Conservation (phyloP, 2,797 vertebrate genomes). For the Cryptoblepharus egeriae region DNA sequence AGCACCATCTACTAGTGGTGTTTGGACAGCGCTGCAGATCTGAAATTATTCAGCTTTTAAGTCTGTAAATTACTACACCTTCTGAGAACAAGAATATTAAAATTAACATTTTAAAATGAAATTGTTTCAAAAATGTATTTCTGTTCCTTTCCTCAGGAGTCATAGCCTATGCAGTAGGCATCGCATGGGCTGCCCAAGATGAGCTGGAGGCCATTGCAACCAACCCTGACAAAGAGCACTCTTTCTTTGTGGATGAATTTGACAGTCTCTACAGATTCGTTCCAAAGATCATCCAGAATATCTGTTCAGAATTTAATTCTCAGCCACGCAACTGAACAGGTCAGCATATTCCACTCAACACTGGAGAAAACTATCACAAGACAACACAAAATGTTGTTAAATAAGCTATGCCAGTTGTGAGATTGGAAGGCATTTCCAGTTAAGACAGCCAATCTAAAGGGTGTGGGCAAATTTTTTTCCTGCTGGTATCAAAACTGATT, state of each 20-base stretch:
- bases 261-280: slow-evolving; percentile 92
- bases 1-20: not conserved
- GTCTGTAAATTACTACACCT: no score
- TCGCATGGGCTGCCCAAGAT: slow-evolving; percentile 96
- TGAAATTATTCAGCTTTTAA: not conserved
- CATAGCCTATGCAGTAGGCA: slow-evolving; percentile 93
- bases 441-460: not conserved
- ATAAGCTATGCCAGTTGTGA: slow-evolving; percentile 5
- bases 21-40: not conserved
- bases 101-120: slow-evolving; percentile 7
- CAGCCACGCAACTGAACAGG: slow-evolving; percentile 91
- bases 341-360: not conserved
- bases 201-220: slow-evolving; percentile 96
- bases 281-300: slow-evolving; percentile 92
- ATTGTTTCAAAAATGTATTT: slow-evolving; percentile 12
- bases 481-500: slow-evolving; percentile 50
- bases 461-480: not conserved
- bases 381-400: not conserved
- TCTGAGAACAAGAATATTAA: no score
- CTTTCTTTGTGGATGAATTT: slow-evolving; percentile 98
- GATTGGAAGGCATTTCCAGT: slow-evolving; percentile 15
- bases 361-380: slow-evolving; percentile 4
- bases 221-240: slow-evolving; percentile 92
- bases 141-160: slow-evolving; percentile 81
- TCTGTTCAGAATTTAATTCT: slow-evolving; percentile 97